Evolutionary conservation across 2,888 invertebrate species (phyloP).

Genomic region (Drosophila tripunctata): DNA sequence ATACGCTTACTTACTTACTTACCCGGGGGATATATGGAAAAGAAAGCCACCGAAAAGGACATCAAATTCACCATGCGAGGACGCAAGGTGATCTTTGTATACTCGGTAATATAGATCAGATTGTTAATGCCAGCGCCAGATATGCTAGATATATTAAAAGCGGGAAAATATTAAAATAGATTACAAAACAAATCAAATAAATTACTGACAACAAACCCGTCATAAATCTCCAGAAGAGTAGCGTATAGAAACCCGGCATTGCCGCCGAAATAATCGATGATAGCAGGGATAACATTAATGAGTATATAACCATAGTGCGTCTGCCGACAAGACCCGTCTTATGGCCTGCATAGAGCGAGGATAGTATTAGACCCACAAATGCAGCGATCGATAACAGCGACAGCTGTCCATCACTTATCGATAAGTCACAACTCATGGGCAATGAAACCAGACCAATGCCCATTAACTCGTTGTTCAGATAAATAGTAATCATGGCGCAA

Average conservation of each 20-base stretch:
- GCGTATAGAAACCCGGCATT: not conserved
- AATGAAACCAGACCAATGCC: not conserved
- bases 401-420: not conserved
- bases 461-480: constrained; percentile 1
- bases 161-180: too few relatives aligned
- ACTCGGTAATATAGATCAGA: not conserved
- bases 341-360: not conserved
- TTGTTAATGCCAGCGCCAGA: constrained; percentile 1
- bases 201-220: not conserved
- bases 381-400: not conserved
- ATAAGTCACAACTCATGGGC: not conserved
- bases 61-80: not conserved
- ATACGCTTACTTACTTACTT: not conserved
- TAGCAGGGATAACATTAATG: not conserved
- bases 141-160: too few relatives aligned
- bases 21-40: not conserved
- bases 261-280: not conserved
- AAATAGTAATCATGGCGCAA: not conserved
- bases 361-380: not conserved
- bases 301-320: not conserved
- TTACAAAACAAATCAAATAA: too few relatives aligned
- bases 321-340: not conserved
- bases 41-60: not conserved
- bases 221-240: not conserved
- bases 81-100: not conserved